phyloP scores from a whole-genome alignment of 1,140 invertebrate genomes.

The Procambarus virginalis region DNA sequence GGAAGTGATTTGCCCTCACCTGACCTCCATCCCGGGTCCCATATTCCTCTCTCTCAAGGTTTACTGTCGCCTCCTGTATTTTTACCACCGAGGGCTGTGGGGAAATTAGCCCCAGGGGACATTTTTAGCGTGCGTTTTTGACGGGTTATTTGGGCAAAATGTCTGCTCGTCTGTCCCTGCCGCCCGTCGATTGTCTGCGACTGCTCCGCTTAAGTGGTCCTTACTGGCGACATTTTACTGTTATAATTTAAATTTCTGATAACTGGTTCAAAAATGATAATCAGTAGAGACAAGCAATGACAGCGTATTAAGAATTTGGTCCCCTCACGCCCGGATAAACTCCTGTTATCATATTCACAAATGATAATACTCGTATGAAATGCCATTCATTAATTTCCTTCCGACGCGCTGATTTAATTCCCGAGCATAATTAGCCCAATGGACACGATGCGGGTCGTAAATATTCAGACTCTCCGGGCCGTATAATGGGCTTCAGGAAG shows the following conservation, averaged over 20 bases:
- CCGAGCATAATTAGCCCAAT: background rate
- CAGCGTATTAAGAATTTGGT: background rate
- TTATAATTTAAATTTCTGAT: no score
- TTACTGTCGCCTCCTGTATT: constrained; percentile 19
- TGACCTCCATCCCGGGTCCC: constrained; percentile 47
- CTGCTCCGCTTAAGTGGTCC: no score
- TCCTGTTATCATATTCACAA: constrained; percentile 10
- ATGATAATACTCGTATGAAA: constrained; percentile 25
- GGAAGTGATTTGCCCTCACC: constrained; percentile 65
- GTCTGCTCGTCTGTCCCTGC: no score
- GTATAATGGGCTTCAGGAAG: no score
- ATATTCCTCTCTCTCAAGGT: constrained; percentile 9
- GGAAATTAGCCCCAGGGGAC: constrained; percentile 34
- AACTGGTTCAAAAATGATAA: background rate
- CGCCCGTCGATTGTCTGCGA: no score
- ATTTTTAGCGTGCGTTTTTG: background rate
- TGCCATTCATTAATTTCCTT: constrained; percentile 42
- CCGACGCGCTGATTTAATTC: constrained; percentile 37
- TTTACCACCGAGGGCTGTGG: constrained; percentile 17
- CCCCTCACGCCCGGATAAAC: background rate
- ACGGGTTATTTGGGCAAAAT: background rate
- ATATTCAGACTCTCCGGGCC: no score
- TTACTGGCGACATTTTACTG: no score
- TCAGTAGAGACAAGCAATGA: constrained; percentile 17
- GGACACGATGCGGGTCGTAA: no score